Base-by-base conservation (phyloP, 1,140 invertebrate genomes). In the Drosophila paulistorum region DNA sequence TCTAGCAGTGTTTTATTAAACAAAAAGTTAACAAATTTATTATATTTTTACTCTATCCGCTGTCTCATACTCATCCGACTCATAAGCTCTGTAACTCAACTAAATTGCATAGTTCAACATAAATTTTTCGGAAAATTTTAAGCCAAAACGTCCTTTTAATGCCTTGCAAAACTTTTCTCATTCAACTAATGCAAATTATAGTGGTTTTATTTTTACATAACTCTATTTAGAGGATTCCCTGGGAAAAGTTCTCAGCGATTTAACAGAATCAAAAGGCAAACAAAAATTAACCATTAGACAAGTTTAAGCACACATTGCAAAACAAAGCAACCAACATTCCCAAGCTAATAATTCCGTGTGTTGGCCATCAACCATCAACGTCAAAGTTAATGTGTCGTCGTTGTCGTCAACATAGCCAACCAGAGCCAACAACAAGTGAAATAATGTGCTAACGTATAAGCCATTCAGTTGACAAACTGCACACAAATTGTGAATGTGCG, bases 401-500 rank as follows among this genome's bases (percentile, higher is more conserved):
- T 51, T 11, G 37, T 39, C 37, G 37, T 39, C 37, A 13, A 13
- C 37, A 39, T 39, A 39, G 10, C 37, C 37, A 39, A 39, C 37
- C 37, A 13, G 37, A 39, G 37, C 37, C 37, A 39, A 39, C 57
- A 20, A 17, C 59, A 61, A 42, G 59, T 37, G 20, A 39, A 61
- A 37, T 20, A 61, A 41, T 42, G 59, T 61, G 37, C 37, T 20
- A 62, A 62, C 60, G 39, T 41, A 45, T 45, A 45, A 62, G 60
- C 37, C 39, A 42, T 62, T 62, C 35, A 62, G 60, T 62, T 62
- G 41, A 62, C 60, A 62, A 62, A 62, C 60, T 26, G 60, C 60
- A 62, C 35, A 62, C 35, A 62, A 62, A 62, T 62, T 41, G 60
- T 62, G 9, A 39, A 30, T 39, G 17, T 51, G 45, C 45, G 45